Base-by-base conservation (phyloP, 2,888 invertebrate genomes). In the Formica aserva region DNA sequence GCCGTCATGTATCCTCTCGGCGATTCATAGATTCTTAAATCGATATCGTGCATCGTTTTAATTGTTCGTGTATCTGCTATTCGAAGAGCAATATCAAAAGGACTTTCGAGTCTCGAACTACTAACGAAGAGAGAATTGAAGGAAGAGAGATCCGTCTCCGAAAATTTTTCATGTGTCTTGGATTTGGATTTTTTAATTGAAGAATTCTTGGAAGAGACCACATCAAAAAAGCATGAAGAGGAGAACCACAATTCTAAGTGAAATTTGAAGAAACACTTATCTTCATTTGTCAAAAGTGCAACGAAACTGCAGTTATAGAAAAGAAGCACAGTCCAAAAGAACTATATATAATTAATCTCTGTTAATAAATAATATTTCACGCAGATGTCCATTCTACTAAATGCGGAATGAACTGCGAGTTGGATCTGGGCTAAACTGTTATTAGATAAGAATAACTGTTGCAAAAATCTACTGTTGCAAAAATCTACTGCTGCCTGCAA, bases 401-500 rank as follows among this genome's bases (percentile, higher is more conserved):
- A 41, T 22, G 45, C 22, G 8, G 32, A 41, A 78, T 45, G 57
- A 71, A 78, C 13, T 18, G 60, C 26, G 22, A 45, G 26, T 71
- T 69, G 78, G 69, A 78, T 41, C 15, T 69, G 41, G 57, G 48
- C 1, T 60, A 78, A 78, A 18, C 35, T 78, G n/a, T 69, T 78
- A 48, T 57, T 67, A 60, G 32, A 71, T 78, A 48, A 77, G 29
- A 29, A n/a, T n/a, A 55, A 32, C 32, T 60, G 41, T 45, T 71
- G 72, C 26, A 45, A 55, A 38, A 29, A 55, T 77, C 38, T 60
- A 57, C 26, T 35, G 63, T n/a, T 41, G 69, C 77, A 22, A 22
- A 38, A n/a, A 55, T 77, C 38, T 57, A 57, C 18, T 35, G 65
- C 32, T 41, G 71, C 78, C 55, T 35, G 60, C 18, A 35, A 26